Base-by-base conservation (phyloP, 2,797 vertebrate species). In the Pangasius sanitwongsei region DNA sequence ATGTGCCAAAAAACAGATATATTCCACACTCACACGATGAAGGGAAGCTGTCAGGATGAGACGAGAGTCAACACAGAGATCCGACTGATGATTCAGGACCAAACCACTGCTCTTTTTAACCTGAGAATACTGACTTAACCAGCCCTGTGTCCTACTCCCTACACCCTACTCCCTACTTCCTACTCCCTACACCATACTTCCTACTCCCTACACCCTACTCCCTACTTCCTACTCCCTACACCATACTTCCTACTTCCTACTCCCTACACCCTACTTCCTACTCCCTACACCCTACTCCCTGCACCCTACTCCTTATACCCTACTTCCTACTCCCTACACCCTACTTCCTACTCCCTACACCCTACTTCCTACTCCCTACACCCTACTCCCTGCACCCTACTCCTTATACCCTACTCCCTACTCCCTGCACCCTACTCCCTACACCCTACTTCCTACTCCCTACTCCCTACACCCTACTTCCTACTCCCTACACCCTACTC, bases 1-100 rank as follows among this genome's bases (percentile, higher is more conserved):
- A 88, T 77, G 86, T 90, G 87, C 85, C 82, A 78, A 59, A 86
- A 87, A 89, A 91, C 81, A 87, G 91, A 91, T 88, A 61, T 37
- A 88, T 83, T 90, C 81, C 86, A 81, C 85, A 63, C 83, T 77
- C 85, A n/a, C 87, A 23, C 65, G 28, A 34, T 37, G 25, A 77
- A 63, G 44, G 44, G 82, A 88, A 75, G 20, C 67, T 88, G 69
- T 85, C 67, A 88, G 34, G 44, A 61, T 28, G 50, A 81, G 77
- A 67, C 16, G 57, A 77, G 31, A 65, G 16, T 20, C 65, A 34
- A 80, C 77, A 80, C 50, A 55, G 5, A 53, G 75, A 13, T 53
- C 34, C 0, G 55, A 41, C 53, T 74, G 31, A 57, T 44, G 34
- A 75, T 41, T 86, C 53, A 57, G 53, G 69, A 86, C 5, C n/a